Base-by-base conservation (phyloP, 2,113 vertebrate genomes). In the Platysternon megacephalum region DNA sequence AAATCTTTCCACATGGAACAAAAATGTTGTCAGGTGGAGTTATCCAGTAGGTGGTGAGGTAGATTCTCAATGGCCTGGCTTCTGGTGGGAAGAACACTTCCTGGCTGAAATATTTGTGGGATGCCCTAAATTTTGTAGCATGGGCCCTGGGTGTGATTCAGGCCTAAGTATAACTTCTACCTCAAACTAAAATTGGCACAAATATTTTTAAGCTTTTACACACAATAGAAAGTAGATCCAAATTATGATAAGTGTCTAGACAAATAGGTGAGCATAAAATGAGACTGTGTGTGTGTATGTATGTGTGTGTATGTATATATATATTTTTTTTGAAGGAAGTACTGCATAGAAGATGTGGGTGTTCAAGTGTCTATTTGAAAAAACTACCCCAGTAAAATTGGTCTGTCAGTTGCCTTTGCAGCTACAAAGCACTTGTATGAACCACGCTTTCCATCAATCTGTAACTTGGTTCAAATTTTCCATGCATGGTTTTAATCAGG, bases 401-500 rank as follows among this genome's bases (percentile, higher is more conserved):
- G 56, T 61, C 28, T 61, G 28, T 24, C 28, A 13, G 56, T 61
- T 61, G 56, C 29, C 28, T 49, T 48, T 53, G 10, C 39, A 68
- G 61, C 80, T 79, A 81, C 82, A 32, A 2, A 72, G 21, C n/a
- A 5, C n/a, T 7, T 79, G 82, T 28, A 4, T 87, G 90, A 94
- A 79, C 21, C 53, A 44, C 2, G 13, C 17, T 94, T 97, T 88
- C 87, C 89, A 6, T 21, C 44, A 2, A 2, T 5, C 51, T 1
- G 24, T 4, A 58, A 52, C 80, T 86, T 93, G 94, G 96, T 84
- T 96, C 95, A 87, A 0, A 4, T 76, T 35, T 79, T 86, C 8
- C 21, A 91, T 87, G 80, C 76, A 87, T 93, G 95, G 51, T 82
- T 90, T 39, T 86, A 85, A 14, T 90, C 93, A 49, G 80, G 58